Evolutionary conservation across 2,797 vertebrate species (phyloP).

Genomic region (Poeciliopsis gracilis): DNA sequence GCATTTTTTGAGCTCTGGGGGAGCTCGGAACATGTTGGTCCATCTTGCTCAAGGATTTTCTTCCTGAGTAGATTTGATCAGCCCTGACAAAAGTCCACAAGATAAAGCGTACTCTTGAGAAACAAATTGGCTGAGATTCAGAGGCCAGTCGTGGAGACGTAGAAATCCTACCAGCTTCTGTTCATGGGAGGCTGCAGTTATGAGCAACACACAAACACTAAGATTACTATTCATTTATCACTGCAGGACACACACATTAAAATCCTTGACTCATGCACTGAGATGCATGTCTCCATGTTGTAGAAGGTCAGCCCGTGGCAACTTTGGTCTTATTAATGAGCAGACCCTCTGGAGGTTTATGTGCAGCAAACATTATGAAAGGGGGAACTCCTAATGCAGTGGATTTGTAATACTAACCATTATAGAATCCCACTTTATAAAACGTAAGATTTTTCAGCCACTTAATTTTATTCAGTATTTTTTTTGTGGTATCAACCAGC

Average conservation of each 20-base stretch:
- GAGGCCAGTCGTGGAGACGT: constrained; percentile 25
- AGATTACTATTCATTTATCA: constrained; percentile 63
- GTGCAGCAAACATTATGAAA: neutral
- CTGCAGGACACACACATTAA: constrained; percentile 32
- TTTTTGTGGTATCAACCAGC: too few relatives aligned
- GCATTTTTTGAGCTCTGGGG: neutral
- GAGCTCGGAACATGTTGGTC: constrained; percentile 1
- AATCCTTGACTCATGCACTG: neutral
- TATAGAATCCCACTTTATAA: neutral
- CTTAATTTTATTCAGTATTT: neutral
- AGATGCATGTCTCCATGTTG: constrained; percentile 3
- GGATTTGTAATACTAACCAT: neutral
- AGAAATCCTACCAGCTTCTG: constrained; percentile 45
- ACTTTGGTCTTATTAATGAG: constrained; percentile 59
- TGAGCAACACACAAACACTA: constrained; percentile 43
- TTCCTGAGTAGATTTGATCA: constrained; percentile 26
- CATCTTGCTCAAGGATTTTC: neutral
- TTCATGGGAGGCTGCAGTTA: constrained; percentile 46
- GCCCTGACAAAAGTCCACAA: constrained; percentile 37
- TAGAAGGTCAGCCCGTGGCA: constrained; percentile 46
- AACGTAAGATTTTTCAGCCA: neutral
- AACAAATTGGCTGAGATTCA: constrained; percentile 57
- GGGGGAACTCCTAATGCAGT: neutral
- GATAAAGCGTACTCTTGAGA: constrained; percentile 48
- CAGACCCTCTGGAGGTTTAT: neutral